Base-by-base conservation (phyloP, 2,888 invertebrate genomes). In the Aleiodes testaceus region DNA sequence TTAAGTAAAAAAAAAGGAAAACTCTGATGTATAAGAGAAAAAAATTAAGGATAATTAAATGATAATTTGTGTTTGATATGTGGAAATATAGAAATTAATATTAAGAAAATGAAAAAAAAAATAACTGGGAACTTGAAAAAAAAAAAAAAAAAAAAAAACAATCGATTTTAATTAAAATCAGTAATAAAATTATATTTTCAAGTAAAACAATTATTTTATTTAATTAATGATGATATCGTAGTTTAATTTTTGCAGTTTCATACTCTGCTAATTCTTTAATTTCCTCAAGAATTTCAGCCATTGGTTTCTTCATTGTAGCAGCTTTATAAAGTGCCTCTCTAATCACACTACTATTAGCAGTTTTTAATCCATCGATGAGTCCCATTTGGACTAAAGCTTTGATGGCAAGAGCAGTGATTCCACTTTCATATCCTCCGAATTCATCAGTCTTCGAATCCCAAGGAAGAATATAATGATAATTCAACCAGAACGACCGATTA, bases 381-480 rank as follows among this genome's bases (percentile, higher is more conserved):
- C 93, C 93, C 6, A 95, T 83, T 0, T 93, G 92, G 0, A 92
- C 92, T 85, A 91, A 93, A 0, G 94, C 89, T 52, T 93, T 89
- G 65, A 95, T 92, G 79, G 93, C 90, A 79, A 93, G 90, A 0
- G 91, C 89, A 0, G 93, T 91, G 0, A 91, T 90, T 4, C 93
- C 95, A 0, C 87, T 81, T 72, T 90, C 91, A 80, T 95, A 95
- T 53, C 91, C 90, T 2, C 95, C 95, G 77, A 90, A 95, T 87
- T 96, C 95, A 7, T 93, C 93, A n/a, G 91, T 92, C 81, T 94
- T 94, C 87, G 94, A 95, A 81, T 96, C 95, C 88, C 92, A 92
- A 0, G 95, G 93, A 20, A 94, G 85, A 20, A 94, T 82, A 79
- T 95, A 95, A 82, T 96, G 95, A 82, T 94, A 96, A 74, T 93